Evolutionary conservation across 2,888 invertebrate species (phyloP), one percentile per base, ranked within the genome.

Genomic region (Leptinotarsa haldemani): DNA sequence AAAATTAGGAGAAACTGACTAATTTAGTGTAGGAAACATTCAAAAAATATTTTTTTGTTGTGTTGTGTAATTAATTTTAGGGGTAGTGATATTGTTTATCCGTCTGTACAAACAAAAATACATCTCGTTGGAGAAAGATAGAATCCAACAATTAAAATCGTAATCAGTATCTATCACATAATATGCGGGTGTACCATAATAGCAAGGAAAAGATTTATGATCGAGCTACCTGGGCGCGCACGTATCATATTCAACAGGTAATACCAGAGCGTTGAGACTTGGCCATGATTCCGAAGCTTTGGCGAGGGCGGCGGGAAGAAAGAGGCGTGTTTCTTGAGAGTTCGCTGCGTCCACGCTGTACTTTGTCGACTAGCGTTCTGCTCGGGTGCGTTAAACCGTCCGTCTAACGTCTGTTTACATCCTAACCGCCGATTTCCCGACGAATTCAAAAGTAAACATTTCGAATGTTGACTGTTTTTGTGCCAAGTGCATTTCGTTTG

Each of bases 321-420:
- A 40, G 61, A 61, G 61, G 61, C 61, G 61, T 61, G 61, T 61
- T 61, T 61, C 61, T 61, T 61, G 30, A 61, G 61, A 61, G 53
- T 65, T 46, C 70, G 65, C 22, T 46, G 65, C 20, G 70, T 53
- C 65, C 70, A 70, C 40, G 70, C 50, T 70, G 61, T 65, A 70
- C 73, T 63, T 50, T 50, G 66, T 56, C 71, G 64, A 74, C 71
- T 69, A 61, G 65, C 67, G 77, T 75, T 77, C 73, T 75, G 71
- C 74, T 71, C 75, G 69, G 72, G 46, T 74, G 71, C 64, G 50
- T 71, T 67, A 77, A 69, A 70, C 67, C 69, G 75, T 64, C 52
- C 66, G 69, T 65, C 71, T 64, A 71, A 73, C 76, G 72, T 61
- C 61, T 61, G 61, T 76, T 77, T 74, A 74, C 70, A 73, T 71